These are phyloP conservation scores for Poeciliopsis turrubarensis DNA, from an alignment of 2,113 vertebrate species.

Conservation along the genomic window DNA sequence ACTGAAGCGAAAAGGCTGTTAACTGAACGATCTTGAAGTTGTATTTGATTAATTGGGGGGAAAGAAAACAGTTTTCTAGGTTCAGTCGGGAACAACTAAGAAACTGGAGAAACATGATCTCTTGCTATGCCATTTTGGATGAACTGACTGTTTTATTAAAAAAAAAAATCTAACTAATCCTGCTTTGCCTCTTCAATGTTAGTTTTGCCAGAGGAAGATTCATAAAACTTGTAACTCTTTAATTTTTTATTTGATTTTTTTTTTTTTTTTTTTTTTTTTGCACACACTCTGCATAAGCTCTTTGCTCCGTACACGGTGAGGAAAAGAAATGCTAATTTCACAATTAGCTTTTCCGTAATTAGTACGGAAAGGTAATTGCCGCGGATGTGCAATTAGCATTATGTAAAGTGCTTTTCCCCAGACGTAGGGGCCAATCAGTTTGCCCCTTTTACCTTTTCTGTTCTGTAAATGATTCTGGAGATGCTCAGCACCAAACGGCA, in stretches of 20 bases:
- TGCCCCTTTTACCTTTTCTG: slow-evolving; percentile 59
- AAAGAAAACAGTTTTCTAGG: too few species aligned
- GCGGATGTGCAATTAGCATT: slow-evolving; percentile 79
- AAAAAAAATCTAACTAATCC: neutral
- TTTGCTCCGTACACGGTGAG: slow-evolving; percentile 46
- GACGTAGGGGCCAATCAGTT: slow-evolving; percentile 74
- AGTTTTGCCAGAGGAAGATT: slow-evolving; percentile 21
- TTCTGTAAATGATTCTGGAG: slow-evolving; percentile 60
- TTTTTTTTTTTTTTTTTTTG: neutral
- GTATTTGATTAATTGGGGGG: neutral
- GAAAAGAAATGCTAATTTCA: slow-evolving; percentile 64
- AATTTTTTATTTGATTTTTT: too few species aligned
- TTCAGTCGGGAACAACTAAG: neutral
- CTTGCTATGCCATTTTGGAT: neutral
- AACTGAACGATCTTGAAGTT: neutral
- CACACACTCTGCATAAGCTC: slow-evolving; percentile 20
- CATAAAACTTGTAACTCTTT: slow-evolving; percentile 5
- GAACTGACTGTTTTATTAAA: neutral
- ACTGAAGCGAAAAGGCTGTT: neutral
- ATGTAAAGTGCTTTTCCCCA: slow-evolving; percentile 73
- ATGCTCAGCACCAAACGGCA: slow-evolving; percentile 42
- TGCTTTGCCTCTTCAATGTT: neutral
- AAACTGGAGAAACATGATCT: neutral
- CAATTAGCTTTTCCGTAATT: slow-evolving; percentile 77
- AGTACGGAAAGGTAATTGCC: slow-evolving; percentile 75